phyloP scores from a whole-genome alignment of 2,113 vertebrate genomes.

The Nothocercus nigrocapillus region DNA sequence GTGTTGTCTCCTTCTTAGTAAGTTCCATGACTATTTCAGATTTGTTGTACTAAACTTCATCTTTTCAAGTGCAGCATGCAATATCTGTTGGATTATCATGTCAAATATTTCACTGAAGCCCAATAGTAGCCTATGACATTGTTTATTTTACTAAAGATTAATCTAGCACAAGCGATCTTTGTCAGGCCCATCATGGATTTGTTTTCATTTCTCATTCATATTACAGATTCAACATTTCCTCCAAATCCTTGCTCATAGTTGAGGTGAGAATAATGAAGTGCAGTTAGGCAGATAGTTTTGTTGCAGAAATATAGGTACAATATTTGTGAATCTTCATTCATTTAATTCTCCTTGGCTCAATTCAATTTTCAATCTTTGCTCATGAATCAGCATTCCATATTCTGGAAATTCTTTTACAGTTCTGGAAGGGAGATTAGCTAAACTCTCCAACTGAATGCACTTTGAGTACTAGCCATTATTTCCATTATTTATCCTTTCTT shows the following conservation, averaged over 20 bases:
- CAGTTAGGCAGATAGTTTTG: background rate
- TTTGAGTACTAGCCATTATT: background rate
- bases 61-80: background rate
- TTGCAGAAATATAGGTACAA: background rate
- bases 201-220: background rate
- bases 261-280: background rate
- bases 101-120: background rate
- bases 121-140: background rate
- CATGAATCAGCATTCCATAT: background rate
- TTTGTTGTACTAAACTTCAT: background rate
- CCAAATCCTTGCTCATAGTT: background rate
- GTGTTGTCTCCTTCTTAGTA: background rate
- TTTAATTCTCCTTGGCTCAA: background rate
- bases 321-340: background rate
- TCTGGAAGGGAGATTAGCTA: background rate
- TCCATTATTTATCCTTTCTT: background rate
- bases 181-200: background rate
- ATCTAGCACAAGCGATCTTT: background rate
- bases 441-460: background rate
- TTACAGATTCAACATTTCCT: background rate
- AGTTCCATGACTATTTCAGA: background rate
- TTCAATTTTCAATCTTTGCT: background rate
- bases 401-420: background rate
- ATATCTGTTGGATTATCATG: background rate
- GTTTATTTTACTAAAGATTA: background rate